Percentiles rank a stretch among this genome's conserved stretches.
phyloP scores from a whole-genome alignment of 2,888 invertebrate species.

The Cryptocephalus moraei region DNA sequence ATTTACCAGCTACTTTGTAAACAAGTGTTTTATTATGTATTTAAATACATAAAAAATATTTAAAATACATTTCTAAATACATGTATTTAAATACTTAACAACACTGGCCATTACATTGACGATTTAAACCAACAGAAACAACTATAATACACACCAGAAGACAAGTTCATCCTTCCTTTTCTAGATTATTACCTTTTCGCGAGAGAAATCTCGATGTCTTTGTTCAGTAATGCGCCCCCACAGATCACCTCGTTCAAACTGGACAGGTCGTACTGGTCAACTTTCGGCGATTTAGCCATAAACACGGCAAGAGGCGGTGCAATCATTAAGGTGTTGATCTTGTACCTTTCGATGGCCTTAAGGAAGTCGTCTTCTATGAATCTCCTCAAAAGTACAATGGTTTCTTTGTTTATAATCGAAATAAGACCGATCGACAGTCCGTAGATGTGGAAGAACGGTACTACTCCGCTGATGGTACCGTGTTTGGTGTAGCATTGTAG shows the following conservation, averaged over 20 bases:
- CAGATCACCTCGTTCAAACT: constrained; percentile 57
- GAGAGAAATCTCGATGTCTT: constrained; percentile 53
- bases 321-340: constrained; percentile 44
- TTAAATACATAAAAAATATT: too few relatives aligned
- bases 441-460: constrained; percentile 77
- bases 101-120: too few relatives aligned
- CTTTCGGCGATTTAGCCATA: constrained; percentile 69
- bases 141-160: too few relatives aligned
- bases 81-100: too few relatives aligned
- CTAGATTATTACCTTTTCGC: constrained; percentile 37
- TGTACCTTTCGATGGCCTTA: constrained; percentile 55
- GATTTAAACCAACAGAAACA: too few relatives aligned
- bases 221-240: constrained; percentile 74
- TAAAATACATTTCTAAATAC: too few relatives aligned
- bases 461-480: constrained; percentile 34
- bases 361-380: constrained; percentile 54
- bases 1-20: too few relatives aligned
- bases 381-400: constrained; percentile 45
- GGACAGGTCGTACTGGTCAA: constrained; percentile 63
- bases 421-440: constrained; percentile 56
- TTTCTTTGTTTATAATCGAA: constrained; percentile 43
- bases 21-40: too few relatives aligned
- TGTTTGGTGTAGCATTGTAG: too few relatives aligned
- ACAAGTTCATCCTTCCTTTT: too few relatives aligned
- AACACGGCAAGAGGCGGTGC: constrained; percentile 80